A percentile compares a stretch with the other conserved stretches of the same genome.
phyloP scores from a whole-genome alignment of 2,797 vertebrate species.

The Pteropus rufus region DNA sequence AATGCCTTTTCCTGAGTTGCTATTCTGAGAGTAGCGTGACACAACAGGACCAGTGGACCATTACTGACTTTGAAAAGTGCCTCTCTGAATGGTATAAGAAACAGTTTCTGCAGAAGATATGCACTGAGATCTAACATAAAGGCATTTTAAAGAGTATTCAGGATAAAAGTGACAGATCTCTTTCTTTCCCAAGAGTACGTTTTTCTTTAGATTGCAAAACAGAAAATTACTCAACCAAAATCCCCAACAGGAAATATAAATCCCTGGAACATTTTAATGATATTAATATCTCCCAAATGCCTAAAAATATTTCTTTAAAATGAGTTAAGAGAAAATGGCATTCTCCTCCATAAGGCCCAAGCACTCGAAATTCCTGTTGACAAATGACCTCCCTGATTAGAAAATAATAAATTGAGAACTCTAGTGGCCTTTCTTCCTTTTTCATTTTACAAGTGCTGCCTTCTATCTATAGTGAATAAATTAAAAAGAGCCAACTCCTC shows the following conservation, averaged over 20 bases:
- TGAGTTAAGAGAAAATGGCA: conserved; percentile 43
- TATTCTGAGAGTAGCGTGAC: not conserved
- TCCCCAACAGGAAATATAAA: conserved; percentile 26
- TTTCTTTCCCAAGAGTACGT: not conserved
- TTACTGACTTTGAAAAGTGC: not conserved
- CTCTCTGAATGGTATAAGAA: conserved; percentile 14
- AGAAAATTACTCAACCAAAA: conserved; percentile 53
- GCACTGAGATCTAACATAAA: not conserved
- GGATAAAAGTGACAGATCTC: conserved; percentile 16
- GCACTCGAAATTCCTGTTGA: not conserved
- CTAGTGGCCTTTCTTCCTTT: not conserved
- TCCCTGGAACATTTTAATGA: conserved; percentile 38
- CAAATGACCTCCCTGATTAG: conserved; percentile 29
- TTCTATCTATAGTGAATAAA: not conserved
- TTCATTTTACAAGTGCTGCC: not conserved
- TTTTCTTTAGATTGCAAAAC: conserved; percentile 35
- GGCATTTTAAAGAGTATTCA: not conserved
- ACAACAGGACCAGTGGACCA: not conserved
- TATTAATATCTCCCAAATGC: conserved; percentile 24
- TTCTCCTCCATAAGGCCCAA: not conserved
- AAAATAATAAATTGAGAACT: conserved; percentile 38
- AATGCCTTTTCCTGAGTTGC: not conserved
- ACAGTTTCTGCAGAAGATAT: not conserved
- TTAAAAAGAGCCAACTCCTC: not conserved
- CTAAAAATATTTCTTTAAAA: conserved; percentile 48